These are phyloP conservation scores for Crossaster papposus DNA, from an alignment of 53 echinoderm and acorn worm species.

Conservation along the genomic window DNA sequence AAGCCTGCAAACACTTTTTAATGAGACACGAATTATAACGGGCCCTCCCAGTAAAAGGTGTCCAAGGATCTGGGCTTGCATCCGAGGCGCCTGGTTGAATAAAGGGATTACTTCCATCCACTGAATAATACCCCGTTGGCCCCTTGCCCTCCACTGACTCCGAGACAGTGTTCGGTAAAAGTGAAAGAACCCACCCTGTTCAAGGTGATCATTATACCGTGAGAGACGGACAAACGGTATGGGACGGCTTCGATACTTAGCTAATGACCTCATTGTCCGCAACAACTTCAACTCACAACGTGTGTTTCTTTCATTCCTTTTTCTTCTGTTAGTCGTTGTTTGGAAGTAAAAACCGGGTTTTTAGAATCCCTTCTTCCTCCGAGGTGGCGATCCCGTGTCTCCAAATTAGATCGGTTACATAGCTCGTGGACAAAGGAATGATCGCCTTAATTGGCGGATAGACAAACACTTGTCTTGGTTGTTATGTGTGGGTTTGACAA, in stretches of 20 bases:
- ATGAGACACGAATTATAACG: slow-evolving; percentile 35
- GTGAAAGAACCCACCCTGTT: background rate
- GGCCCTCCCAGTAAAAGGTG: slow-evolving; percentile 1
- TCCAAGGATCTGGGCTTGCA: slow-evolving; percentile 24
- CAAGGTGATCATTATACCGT: slow-evolving; percentile 2
- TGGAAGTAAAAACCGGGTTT: slow-evolving; percentile 5
- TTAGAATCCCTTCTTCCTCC: background rate
- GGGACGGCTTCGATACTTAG: slow-evolving; percentile 30
- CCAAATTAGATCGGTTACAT: slow-evolving; percentile 59
- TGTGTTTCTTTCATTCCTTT: slow-evolving; percentile 9
- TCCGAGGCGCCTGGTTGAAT: slow-evolving; percentile 63
- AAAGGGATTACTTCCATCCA: slow-evolving; percentile 60
- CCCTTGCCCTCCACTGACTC: background rate
- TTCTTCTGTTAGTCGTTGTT: background rate
- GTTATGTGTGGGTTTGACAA: slow-evolving; percentile 9
- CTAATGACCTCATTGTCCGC: slow-evolving; percentile 65
- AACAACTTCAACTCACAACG: slow-evolving; percentile 39
- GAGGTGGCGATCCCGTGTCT: background rate
- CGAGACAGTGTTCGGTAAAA: background rate
- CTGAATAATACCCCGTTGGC: background rate
- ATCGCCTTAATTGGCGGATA: slow-evolving; percentile 40
- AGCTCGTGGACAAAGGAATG: slow-evolving; percentile 48
- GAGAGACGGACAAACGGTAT: background rate
- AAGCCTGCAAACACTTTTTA: slow-evolving; percentile 2
- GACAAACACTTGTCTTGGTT: slow-evolving; percentile 57